A percentile compares a stretch with the other conserved stretches of the same genome.
Evolutionary conservation across 2,113 vertebrate genomes (phyloP).

Genomic region (Nematolebias whitei): DNA sequence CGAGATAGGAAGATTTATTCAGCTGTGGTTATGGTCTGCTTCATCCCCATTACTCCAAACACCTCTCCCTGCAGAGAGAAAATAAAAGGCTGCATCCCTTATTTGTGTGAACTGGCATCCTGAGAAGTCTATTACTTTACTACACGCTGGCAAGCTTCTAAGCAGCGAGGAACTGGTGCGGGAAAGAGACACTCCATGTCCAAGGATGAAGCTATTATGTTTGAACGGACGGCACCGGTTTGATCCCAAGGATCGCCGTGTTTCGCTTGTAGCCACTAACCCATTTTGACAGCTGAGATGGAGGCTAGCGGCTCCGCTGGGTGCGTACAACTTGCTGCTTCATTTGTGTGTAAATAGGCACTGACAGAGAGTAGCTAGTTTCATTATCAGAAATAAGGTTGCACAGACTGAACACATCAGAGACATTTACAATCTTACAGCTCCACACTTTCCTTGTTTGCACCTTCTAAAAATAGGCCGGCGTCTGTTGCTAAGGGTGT

Average conservation of each 20-base stretch:
- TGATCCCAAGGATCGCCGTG: constrained; percentile 67
- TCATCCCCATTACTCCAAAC: constrained; percentile 68
- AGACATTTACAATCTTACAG: constrained; percentile 60
- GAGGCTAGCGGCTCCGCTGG: constrained; percentile 66
- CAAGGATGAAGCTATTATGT: constrained; percentile 71
- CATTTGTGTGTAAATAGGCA: constrained; percentile 76
- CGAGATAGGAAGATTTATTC: constrained; percentile 74
- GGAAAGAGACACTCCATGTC: constrained; percentile 47
- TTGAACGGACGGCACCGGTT: constrained; percentile 52
- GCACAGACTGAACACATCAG: constrained; percentile 70
- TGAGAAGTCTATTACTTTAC: constrained; percentile 74
- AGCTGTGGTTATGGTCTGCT: constrained; percentile 67
- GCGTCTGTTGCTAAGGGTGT: constrained; percentile 62
- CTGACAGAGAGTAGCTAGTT: constrained; percentile 69
- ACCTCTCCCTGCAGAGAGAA: constrained; percentile 59
- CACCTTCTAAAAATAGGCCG: constrained; percentile 72
- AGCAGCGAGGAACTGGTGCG: constrained; percentile 14
- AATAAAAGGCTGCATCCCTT: constrained; percentile 67
- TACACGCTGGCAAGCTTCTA: constrained; percentile 38
- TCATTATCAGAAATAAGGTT: constrained; percentile 72
- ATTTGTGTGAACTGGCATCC: constrained; percentile 59
- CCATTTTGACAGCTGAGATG: constrained; percentile 71
- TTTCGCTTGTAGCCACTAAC: constrained; percentile 73
- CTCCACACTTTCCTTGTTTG: constrained; percentile 52
- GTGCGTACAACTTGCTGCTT: constrained; percentile 62